phyloP scores from a whole-genome alignment of 2,797 vertebrate genomes.

The Graptemys geographica region DNA sequence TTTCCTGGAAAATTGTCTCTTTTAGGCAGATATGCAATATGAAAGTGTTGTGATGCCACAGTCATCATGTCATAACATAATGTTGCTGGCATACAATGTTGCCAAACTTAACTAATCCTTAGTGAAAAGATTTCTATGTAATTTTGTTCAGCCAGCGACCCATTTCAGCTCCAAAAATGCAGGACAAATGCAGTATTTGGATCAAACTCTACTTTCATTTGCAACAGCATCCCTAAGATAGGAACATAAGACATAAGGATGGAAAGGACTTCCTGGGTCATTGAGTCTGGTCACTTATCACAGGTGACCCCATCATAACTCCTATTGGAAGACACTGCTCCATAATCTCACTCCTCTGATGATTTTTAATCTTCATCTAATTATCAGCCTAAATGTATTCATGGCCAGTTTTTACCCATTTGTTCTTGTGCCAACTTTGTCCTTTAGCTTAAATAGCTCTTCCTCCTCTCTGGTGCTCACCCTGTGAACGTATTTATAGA shows the following conservation, averaged over 20 bases:
- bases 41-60: neutral
- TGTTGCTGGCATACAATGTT: neutral
- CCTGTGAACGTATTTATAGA: neutral
- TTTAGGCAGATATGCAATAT: neutral
- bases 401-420: neutral
- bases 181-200: neutral
- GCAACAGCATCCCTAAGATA: neutral
- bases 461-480: neutral
- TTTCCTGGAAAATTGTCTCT: neutral
- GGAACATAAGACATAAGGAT: neutral
- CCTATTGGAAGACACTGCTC: neutral
- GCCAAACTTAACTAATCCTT: neutral
- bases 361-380: neutral
- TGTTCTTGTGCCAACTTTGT: neutral
- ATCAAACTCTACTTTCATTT: neutral
- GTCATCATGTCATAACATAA: neutral
- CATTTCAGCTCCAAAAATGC: neutral
- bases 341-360: neutral
- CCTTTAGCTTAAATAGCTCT: neutral
- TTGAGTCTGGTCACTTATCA: neutral
- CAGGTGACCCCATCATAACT: neutral
- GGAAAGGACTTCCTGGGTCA: neutral
- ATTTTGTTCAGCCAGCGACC: neutral
- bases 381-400: neutral
- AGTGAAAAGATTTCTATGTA: neutral